A percentile compares a stretch with the other conserved stretches of the same genome.
Evolutionary conservation across 2,888 invertebrate species (phyloP).

Genomic region (Pammene aurita): DNA sequence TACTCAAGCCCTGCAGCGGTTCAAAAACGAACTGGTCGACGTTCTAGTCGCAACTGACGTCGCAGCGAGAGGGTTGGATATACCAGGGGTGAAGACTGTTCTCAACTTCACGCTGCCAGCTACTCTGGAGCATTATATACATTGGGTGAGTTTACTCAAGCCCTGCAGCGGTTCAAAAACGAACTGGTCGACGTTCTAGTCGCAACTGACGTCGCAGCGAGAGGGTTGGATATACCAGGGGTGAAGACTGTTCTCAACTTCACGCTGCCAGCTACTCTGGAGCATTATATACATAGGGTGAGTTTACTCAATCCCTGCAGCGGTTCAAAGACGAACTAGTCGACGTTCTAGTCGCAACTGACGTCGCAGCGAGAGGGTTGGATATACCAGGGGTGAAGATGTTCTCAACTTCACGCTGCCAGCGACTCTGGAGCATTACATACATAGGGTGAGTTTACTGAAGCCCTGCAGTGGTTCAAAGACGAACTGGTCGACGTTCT

Average conservation of each 20-base stretch:
- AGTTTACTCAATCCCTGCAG: slow-evolving; percentile 27
- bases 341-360: slow-evolving; percentile 96
- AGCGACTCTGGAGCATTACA: too few relatives aligned
- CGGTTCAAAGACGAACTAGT: slow-evolving; percentile 88
- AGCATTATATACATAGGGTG: slow-evolving; percentile 97
- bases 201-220: slow-evolving; percentile 96
- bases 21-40: too few relatives aligned
- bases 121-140: slow-evolving; percentile 97
- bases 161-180: slow-evolving; percentile 79
- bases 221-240: slow-evolving; percentile 98
- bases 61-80: too few relatives aligned
- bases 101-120: slow-evolving; percentile 91
- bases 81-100: too few relatives aligned
- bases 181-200: slow-evolving; percentile 93
- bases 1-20: not conserved
- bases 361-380: slow-evolving; percentile 96
- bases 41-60: too few relatives aligned
- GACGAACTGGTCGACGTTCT: too few relatives aligned
- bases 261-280: slow-evolving; percentile 95
- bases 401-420: slow-evolving; percentile 89
- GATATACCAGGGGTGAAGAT: slow-evolving; percentile 98
- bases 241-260: slow-evolving; percentile 99
- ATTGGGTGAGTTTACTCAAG: slow-evolving; percentile 81
- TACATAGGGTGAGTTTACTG: not conserved
- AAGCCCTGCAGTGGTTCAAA: too few relatives aligned